phyloP scores from a whole-genome alignment of 2,888 invertebrate species.

The Ecdyonurus torrentis region DNA sequence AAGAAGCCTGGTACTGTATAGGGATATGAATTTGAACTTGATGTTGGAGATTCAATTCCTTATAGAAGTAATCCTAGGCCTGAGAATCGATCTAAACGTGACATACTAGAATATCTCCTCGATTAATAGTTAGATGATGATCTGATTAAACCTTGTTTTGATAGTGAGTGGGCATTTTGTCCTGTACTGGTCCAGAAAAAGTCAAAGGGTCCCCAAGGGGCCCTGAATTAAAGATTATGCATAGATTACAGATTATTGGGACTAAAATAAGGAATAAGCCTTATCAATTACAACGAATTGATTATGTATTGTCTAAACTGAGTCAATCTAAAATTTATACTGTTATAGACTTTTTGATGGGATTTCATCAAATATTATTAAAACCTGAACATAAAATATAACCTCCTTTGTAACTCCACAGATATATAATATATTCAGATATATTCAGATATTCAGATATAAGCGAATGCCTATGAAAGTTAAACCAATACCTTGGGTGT shows the following conservation, averaged over 20 bases:
- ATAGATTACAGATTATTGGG: background rate
- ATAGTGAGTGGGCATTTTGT: conserved; percentile 11
- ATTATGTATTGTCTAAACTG: conserved; percentile 1
- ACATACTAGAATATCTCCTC: conserved; percentile 10
- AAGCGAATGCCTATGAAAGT: background rate
- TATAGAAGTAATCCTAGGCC: conserved; percentile 8
- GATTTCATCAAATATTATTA: background rate
- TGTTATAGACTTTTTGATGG: background rate
- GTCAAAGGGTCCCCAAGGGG: background rate
- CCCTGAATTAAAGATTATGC: background rate
- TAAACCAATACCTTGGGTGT: background rate
- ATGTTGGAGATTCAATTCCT: background rate
- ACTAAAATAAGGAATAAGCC: background rate
- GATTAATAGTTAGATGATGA: conserved; percentile 12
- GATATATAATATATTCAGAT: too few relatives aligned
- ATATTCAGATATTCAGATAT: background rate
- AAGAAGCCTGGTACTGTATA: background rate
- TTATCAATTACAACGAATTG: background rate
- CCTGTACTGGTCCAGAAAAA: conserved; percentile 6
- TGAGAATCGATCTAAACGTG: conserved; percentile 12
- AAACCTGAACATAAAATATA: background rate
- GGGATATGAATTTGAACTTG: background rate
- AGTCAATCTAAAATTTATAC: background rate
- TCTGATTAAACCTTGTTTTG: conserved; percentile 10
- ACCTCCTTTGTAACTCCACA: background rate